Evolutionary conservation across 1,140 invertebrate genomes (phyloP).

Genomic region (Eueides isabella): DNA sequence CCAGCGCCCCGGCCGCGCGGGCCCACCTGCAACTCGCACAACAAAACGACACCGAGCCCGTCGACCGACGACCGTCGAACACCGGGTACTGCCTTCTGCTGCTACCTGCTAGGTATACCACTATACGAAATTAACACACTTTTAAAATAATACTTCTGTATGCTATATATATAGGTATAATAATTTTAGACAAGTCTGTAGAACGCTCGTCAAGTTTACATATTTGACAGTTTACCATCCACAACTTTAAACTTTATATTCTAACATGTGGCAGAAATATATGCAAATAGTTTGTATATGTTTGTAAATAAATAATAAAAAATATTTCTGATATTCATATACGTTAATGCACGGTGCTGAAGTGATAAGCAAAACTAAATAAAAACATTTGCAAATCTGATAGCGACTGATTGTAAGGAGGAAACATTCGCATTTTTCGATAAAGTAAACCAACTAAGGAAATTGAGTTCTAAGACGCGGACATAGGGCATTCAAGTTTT

Average conservation of each 20-base stretch:
- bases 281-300: not conserved
- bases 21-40: constrained; percentile 53
- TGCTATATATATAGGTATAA: not conserved
- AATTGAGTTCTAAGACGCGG: constrained; percentile 25
- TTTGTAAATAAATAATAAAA: constrained; percentile 2
- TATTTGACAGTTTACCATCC: not conserved
- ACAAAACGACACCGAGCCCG: constrained; percentile 52
- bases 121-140: not conserved
- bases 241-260: not conserved
- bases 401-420: constrained; percentile 20
- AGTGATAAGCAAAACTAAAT: constrained; percentile 4
- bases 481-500: constrained; percentile 50
- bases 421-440: constrained; percentile 21
- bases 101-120: constrained; percentile 42
- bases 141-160: not conserved
- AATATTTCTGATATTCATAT: not conserved
- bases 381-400: constrained; percentile 31
- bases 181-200: not conserved
- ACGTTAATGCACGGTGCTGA: not conserved
- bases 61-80: constrained; percentile 42
- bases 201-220: not conserved
- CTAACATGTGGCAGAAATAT: not conserved
- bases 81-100: constrained; percentile 39
- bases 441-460: constrained; percentile 15
- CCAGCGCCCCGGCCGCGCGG: constrained; percentile 39